Conservation (phyloP, 2,888 invertebrate species). For the Lepidocyrtoides sp. region DNA sequence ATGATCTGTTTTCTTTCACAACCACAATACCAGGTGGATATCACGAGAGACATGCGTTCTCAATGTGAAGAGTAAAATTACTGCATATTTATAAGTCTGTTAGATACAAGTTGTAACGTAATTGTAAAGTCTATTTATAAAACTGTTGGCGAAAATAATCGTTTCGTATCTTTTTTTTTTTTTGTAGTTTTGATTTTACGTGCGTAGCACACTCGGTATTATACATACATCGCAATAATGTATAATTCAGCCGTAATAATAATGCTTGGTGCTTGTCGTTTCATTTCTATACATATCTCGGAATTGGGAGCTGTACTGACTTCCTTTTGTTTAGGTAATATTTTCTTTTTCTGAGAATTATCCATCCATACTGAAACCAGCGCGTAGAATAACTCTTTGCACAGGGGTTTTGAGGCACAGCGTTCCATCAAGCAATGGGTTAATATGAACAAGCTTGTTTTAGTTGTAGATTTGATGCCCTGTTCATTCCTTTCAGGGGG, state of each 20-base stretch:
- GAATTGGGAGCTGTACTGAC: not conserved
- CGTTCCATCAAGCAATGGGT: not conserved
- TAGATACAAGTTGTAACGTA: not conserved
- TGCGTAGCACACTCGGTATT: not conserved
- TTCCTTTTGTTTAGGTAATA: not conserved
- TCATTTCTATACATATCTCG: not conserved
- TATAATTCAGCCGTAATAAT: not conserved
- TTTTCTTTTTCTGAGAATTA: slow-evolving; percentile 40
- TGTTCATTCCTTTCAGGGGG: no score
- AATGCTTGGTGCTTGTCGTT: not conserved
- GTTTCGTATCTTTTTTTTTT: not conserved
- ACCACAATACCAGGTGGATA: slow-evolving; percentile 16
- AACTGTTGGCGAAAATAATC: not conserved
- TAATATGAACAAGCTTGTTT: no score
- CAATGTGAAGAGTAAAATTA: not conserved
- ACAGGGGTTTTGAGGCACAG: slow-evolving; percentile 24
- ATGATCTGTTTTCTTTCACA: slow-evolving; percentile 8
- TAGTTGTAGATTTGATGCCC: no score
- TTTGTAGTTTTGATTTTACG: not conserved
- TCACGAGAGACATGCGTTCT: not conserved
- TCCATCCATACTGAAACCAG: slow-evolving; percentile 23
- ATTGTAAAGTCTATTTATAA: not conserved
- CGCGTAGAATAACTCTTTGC: not conserved
- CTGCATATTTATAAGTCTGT: not conserved
- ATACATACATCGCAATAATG: not conserved